A percentile compares a stretch with the other conserved stretches of the same genome.
These are phyloP conservation scores for Bombus confusus DNA, from an alignment of 1,140 invertebrate genomes.

Conservation along the genomic window DNA sequence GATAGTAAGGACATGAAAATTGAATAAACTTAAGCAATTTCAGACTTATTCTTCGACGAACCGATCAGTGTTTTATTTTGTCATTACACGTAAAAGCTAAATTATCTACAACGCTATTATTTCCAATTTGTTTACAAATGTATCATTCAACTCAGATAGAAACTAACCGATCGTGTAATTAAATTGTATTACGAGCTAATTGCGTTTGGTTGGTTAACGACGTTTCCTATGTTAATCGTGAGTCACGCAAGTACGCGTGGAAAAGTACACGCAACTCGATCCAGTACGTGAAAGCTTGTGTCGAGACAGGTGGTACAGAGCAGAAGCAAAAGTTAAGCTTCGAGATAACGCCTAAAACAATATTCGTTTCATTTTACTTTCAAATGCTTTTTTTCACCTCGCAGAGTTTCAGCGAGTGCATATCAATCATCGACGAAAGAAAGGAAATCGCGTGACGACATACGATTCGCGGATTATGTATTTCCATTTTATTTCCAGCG, in stretches of 20 bases:
- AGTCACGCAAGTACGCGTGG: slow-evolving; percentile 22
- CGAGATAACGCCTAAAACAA: neutral
- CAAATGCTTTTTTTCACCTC: neutral
- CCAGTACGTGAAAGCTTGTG: slow-evolving; percentile 20
- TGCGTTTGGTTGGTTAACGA: neutral
- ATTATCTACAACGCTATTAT: no score
- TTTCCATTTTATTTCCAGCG: neutral
- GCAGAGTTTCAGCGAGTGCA: neutral
- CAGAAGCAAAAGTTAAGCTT: slow-evolving; percentile 1
- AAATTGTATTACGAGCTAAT: neutral
- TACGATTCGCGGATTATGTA: neutral
- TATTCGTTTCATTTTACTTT: slow-evolving; percentile 23
- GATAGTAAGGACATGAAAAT: no score
- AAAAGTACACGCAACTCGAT: slow-evolving; percentile 36
- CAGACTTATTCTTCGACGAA: no score
- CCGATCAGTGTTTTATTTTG: no score
- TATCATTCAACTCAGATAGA: neutral
- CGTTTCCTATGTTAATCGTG: slow-evolving; percentile 22
- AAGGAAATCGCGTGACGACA: slow-evolving; percentile 4
- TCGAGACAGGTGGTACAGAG: neutral
- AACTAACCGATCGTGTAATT: neutral
- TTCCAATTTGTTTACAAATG: no score
- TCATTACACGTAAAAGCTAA: no score
- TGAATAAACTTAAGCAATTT: no score
- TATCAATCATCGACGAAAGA: neutral